Base-by-base conservation (phyloP, 1,140 invertebrate genomes). In the Caerostris darwini region DNA sequence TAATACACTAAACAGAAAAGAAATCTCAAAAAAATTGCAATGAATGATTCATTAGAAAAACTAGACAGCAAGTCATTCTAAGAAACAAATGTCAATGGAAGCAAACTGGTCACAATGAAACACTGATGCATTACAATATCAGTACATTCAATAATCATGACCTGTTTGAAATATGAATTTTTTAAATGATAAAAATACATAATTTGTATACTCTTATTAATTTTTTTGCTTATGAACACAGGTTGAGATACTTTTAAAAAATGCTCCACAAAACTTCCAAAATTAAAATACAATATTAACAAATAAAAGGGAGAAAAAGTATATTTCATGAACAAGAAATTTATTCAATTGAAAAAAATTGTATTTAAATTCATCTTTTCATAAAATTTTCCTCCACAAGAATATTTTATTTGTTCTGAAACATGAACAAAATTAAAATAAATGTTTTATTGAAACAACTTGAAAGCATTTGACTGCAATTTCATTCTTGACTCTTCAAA, bases 21-120 rank as follows among this genome's bases (percentile, higher is more conserved):
- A 77, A 77, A 50, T 77, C 71, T 77, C 71, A 77, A 77, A 77
- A 77, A 0, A 34, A 12, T 19, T 77, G 71, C 34, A 77, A 50
- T 77, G 71, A 34, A 77, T 77, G 71, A 69, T 14, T 34, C 71
- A 77, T 77, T 77, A 77, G 71, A 77, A 77, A 71, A 77, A 77
- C 71, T 50, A 77, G 34, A 34, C 71, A 77, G 71, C 53, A 50
- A 77, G 34, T 77, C 53, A 77, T 50, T 77, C 71, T 77, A 77
- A 77, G 71, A 34, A 77, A 53, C 50, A 77, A 8, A 77, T 77
- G 71, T 77, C 71, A 77, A 77, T 77, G 71, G 53, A 77, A 77
- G 71, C 71, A 77, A 77, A 77, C 71, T 77, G 71, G 50, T 34
- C 71, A 77, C 71, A 50, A 77, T 34, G 53, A 34, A 12, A 34